These are phyloP conservation scores for Oxycera nigricornis DNA, from an alignment of 2,888 invertebrate genomes.

Conservation along the genomic window DNA sequence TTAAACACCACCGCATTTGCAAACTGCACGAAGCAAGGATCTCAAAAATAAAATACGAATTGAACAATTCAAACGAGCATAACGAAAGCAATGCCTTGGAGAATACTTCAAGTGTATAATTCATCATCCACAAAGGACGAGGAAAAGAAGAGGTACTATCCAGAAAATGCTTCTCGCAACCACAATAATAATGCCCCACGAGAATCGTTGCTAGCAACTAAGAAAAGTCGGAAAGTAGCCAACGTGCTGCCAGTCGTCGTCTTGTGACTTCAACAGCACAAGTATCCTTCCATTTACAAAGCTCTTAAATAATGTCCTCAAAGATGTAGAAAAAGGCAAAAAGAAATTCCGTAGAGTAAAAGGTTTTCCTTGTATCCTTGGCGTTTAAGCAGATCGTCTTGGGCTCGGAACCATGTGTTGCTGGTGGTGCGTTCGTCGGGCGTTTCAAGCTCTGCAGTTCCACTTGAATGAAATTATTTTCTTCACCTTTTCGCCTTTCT, in stretches of 20 bases:
- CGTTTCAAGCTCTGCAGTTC: not conserved
- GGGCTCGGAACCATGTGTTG: not conserved
- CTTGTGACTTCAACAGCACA: conserved; percentile 11
- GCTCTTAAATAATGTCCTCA: not conserved
- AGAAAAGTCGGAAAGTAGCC: not conserved
- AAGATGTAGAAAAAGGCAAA: not conserved
- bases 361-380: conserved; percentile 26
- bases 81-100: not conserved
- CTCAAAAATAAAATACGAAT: not conserved
- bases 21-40: too few species aligned
- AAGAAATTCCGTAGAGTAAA: conserved; percentile 12
- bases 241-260: not conserved
- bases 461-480: not conserved
- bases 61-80: not conserved
- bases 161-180: not conserved
- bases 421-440: not conserved
- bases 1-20: too few species aligned
- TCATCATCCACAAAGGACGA: not conserved
- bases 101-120: conserved; percentile 27
- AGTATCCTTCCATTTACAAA: conserved; percentile 3
- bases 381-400: not conserved
- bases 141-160: not conserved
- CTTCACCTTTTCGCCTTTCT: not conserved
- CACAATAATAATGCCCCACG: not conserved
- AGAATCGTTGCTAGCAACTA: not conserved